These are phyloP conservation scores for Melipona quadrifasciata DNA, from an alignment of 1,140 invertebrate genomes.

Conservation along the genomic window DNA sequence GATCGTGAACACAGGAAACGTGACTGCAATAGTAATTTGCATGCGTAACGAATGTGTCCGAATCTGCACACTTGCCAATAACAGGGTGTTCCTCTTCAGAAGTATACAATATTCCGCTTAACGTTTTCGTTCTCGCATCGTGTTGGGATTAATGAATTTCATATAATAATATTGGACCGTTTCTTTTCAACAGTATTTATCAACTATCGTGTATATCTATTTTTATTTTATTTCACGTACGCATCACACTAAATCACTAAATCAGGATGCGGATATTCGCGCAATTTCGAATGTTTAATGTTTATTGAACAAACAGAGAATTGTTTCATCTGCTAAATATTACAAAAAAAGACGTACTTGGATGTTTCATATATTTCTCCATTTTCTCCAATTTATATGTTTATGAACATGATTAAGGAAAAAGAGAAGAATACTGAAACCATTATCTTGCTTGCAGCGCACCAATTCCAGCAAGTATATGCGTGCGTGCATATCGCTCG, in stretches of 20 bases:
- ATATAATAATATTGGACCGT: neutral
- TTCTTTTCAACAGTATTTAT: neutral
- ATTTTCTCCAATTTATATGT: too few species aligned
- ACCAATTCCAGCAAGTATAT: too few species aligned
- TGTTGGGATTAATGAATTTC: neutral
- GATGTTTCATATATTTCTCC: too few species aligned
- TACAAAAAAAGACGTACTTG: too few species aligned
- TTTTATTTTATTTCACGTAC: neutral
- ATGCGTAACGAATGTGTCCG: constrained; percentile 30
- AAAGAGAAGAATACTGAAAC: too few species aligned
- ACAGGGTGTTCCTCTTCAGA: neutral
- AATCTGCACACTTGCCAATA: constrained; percentile 34
- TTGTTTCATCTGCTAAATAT: too few species aligned
- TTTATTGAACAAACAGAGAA: too few species aligned
- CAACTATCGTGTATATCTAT: neutral
- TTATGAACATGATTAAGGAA: too few species aligned
- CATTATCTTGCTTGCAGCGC: neutral
- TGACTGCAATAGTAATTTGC: neutral
- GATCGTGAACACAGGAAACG: neutral
- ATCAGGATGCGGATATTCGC: too few species aligned
- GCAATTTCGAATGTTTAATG: too few species aligned
- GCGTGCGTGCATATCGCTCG: neutral
- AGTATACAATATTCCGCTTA: neutral
- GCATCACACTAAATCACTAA: neutral
- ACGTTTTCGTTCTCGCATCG: neutral